phyloP scores from a whole-genome alignment of 1,140 invertebrate genomes.

The Pseudomyrmex cubaensis region DNA sequence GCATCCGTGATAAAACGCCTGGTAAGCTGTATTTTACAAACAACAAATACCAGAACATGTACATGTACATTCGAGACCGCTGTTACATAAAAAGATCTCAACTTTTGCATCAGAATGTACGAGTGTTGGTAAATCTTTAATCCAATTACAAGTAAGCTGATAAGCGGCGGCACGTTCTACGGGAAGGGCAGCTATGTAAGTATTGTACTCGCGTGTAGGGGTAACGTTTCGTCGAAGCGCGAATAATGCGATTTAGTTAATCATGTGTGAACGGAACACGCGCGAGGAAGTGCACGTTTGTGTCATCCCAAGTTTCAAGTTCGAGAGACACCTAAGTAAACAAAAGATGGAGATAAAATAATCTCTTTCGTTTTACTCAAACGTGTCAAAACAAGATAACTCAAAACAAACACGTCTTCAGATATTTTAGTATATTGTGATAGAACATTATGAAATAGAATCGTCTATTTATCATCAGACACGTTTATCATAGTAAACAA shows the following conservation, averaged over 20 bases:
- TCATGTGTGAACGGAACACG: conserved; percentile 55
- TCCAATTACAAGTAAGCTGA: conserved; percentile 70
- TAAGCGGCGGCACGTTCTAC: conserved; percentile 38
- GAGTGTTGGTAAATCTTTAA: conserved; percentile 64
- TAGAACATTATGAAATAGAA: too few species aligned
- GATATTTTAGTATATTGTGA: not conserved
- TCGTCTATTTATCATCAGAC: not conserved
- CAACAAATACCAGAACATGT: too few species aligned
- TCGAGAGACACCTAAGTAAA: not conserved
- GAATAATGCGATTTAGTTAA: conserved; percentile 70
- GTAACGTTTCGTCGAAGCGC: conserved; percentile 48
- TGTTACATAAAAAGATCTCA: not conserved
- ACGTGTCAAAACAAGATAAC: not conserved
- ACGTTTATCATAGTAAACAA: not conserved
- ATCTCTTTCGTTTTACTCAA: not conserved
- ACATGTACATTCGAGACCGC: too few species aligned
- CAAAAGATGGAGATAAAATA: too few species aligned
- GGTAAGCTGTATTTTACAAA: not conserved
- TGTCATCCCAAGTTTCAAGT: conserved; percentile 16
- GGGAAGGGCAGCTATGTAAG: conserved; percentile 42
- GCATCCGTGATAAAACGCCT: not conserved
- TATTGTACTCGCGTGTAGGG: conserved; percentile 53
- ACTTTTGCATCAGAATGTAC: conserved; percentile 55
- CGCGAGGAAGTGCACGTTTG: not conserved
- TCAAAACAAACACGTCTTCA: not conserved